Percentiles rank a stretch among this genome's conserved stretches.
These are phyloP conservation scores for Tapera naevia DNA, from an alignment of 2,797 vertebrate species.

Conservation along the genomic window DNA sequence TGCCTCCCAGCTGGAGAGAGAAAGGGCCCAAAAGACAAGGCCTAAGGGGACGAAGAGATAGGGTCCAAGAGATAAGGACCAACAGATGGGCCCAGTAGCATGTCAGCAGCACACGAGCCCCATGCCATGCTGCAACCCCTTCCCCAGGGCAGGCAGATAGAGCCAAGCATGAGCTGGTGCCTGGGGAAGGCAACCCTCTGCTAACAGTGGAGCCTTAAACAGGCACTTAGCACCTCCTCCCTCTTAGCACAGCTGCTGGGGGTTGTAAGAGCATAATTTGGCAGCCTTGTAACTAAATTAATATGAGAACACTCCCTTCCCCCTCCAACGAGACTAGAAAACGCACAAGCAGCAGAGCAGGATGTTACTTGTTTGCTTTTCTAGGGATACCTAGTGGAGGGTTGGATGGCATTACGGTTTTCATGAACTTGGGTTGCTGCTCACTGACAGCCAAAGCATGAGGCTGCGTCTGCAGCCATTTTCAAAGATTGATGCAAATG, in stretches of 20 bases:
- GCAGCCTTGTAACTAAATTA: neutral
- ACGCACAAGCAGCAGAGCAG: neutral
- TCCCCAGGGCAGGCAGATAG: too few species aligned
- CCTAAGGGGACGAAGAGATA: neutral
- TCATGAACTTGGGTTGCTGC: neutral
- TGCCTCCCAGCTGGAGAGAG: accelerated
- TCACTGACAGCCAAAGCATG: neutral
- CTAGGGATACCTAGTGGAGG: neutral
- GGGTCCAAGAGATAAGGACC: neutral
- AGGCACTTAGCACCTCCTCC: neutral
- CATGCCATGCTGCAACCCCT: neutral
- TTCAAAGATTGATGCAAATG: slow-evolving; percentile 4
- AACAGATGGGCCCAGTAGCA: too few species aligned
- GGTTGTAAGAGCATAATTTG: too few species aligned
- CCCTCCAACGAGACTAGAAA: neutral
- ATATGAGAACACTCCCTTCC: too few species aligned
- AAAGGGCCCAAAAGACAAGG: neutral
- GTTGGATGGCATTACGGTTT: neutral
- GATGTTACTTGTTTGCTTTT: accelerated
- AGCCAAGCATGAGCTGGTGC: neutral
- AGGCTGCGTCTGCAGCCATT: neutral
- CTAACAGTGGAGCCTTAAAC: neutral
- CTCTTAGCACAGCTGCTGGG: neutral
- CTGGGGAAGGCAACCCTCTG: neutral
- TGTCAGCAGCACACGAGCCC: neutral